phyloP scores from a whole-genome alignment of 1,140 invertebrate genomes.

The Periplaneta americana region DNA sequence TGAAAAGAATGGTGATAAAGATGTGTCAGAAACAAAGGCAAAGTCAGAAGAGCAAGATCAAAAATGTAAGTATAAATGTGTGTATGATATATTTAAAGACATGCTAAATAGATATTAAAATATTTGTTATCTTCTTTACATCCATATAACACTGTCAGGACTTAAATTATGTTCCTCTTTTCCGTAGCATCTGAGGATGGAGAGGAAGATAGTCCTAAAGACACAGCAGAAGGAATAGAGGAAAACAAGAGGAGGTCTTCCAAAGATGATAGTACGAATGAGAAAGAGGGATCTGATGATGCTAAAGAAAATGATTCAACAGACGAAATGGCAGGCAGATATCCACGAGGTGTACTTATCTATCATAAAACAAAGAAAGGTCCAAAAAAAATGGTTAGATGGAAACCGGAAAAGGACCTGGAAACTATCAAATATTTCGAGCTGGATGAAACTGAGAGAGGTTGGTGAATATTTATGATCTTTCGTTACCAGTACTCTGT shows the following conservation, averaged over 20 bases:
- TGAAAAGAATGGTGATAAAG: background rate
- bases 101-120: background rate
- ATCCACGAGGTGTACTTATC: slow-evolving; percentile 55
- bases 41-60: background rate
- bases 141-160: background rate
- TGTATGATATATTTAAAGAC: background rate
- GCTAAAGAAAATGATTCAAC: slow-evolving; percentile 1
- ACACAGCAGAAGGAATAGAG: background rate
- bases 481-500: too few relatives aligned
- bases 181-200: background rate
- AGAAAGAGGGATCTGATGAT: background rate
- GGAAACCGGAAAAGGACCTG: slow-evolving; percentile 74
- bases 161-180: background rate
- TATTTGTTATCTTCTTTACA: background rate
- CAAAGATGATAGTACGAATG: background rate
- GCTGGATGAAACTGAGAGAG: slow-evolving; percentile 86
- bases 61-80: background rate
- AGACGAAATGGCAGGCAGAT: background rate
- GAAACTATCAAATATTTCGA: slow-evolving; percentile 84
- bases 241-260: background rate
- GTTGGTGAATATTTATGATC: slow-evolving; percentile 31
- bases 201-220: background rate
- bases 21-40: background rate
- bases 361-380: slow-evolving; percentile 59
- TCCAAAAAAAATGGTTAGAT: slow-evolving; percentile 75